These are phyloP conservation scores for Sander vitreus DNA, from an alignment of 2,113 vertebrate species.

Conservation along the genomic window DNA sequence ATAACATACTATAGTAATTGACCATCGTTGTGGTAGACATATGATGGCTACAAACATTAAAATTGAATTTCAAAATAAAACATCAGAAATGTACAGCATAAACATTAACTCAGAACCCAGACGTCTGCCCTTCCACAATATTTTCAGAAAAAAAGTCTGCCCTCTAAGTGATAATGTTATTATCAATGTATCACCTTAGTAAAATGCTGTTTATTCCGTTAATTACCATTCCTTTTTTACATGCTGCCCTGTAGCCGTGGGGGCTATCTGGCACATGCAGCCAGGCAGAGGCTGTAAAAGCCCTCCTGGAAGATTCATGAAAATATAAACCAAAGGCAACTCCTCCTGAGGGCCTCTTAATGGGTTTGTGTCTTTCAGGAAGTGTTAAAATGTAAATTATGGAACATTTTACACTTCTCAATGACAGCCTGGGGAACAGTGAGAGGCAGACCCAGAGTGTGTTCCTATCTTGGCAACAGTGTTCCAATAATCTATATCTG, in stretches of 20 bases:
- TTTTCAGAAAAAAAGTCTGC: conserved; percentile 50
- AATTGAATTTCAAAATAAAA: conserved; percentile 18
- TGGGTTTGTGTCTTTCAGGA: conserved; percentile 72
- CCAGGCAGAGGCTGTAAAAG: conserved; percentile 70
- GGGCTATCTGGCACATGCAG: conserved; percentile 68
- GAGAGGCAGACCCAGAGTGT: conserved; percentile 41
- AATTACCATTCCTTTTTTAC: conserved; percentile 69
- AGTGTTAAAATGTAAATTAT: conserved; percentile 79
- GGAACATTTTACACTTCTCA: conserved; percentile 68
- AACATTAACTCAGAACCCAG: conserved; percentile 12
- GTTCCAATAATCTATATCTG: conserved; percentile 47
- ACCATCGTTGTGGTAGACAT: conserved; percentile 10
- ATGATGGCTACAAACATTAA: conserved; percentile 6
- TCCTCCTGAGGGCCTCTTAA: conserved; percentile 71
- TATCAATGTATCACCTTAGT: conserved; percentile 59
- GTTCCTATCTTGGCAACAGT: conserved; percentile 55
- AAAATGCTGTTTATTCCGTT: conserved; percentile 74
- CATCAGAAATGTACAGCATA: conserved; percentile 3
- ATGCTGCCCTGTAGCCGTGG: conserved; percentile 41
- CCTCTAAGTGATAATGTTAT: conserved; percentile 63
- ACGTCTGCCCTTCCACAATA: conserved; percentile 13
- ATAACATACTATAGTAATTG: not conserved
- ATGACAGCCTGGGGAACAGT: conserved; percentile 68
- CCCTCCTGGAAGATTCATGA: conserved; percentile 77
- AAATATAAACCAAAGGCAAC: conserved; percentile 69